These are phyloP conservation scores for Onychomys arenicola DNA, from an alignment of 2,797 vertebrate genomes.

Conservation along the genomic window DNA sequence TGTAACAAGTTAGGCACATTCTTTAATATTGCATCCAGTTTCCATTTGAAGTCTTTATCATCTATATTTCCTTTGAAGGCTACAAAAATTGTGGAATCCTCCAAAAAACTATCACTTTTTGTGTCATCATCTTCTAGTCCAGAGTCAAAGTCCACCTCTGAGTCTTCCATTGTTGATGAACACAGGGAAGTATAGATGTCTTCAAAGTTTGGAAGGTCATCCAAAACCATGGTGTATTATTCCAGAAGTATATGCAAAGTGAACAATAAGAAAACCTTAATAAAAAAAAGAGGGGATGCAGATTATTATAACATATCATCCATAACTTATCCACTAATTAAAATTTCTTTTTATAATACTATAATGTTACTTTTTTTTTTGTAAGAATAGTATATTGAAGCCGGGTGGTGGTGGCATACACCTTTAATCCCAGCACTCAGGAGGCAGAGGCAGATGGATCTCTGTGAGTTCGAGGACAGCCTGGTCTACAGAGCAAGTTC, in stretches of 20 bases:
- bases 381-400: not conserved
- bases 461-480: no score
- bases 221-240: constrained; percentile 88
- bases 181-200: constrained; percentile 87
- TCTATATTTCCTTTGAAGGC: constrained; percentile 96
- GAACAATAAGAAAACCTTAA: constrained; percentile 82
- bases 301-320: constrained; percentile 45
- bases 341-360: constrained; percentile 21
- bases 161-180: constrained; percentile 88
- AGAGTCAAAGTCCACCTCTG: constrained; percentile 93
- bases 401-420: no score
- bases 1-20: constrained; percentile 94
- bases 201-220: constrained; percentile 85
- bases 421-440: no score
- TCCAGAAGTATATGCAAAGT: constrained; percentile 81
- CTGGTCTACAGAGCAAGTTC: no score
- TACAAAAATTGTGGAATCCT: constrained; percentile 94
- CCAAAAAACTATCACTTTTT: constrained; percentile 83
- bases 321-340: constrained; percentile 54
- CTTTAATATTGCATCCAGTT: constrained; percentile 92
- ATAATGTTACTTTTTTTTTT: constrained; percentile 23
- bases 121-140: constrained; percentile 93
- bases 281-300: constrained; percentile 58
- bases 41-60: constrained; percentile 95
- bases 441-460: no score